Conservation (phyloP, 2,113 vertebrate genomes). For the Chrysemys picta region DNA sequence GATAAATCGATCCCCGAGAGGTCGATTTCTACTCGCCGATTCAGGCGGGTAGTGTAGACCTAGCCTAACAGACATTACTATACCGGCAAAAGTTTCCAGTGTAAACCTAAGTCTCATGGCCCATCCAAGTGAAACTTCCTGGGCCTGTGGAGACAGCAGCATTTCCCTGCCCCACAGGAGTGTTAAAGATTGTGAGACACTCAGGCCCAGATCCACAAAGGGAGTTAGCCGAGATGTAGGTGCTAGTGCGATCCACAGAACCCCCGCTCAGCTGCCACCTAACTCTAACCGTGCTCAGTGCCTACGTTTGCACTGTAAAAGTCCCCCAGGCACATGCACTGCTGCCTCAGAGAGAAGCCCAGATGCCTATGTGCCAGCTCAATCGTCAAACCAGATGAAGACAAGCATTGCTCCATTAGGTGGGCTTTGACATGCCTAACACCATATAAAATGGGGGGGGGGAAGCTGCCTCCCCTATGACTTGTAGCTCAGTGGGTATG, state of each 20-base stretch:
- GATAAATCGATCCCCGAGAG: too few species aligned
- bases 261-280: not conserved
- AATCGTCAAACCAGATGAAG: not conserved
- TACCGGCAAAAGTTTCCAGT: not conserved
- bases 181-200: not conserved
- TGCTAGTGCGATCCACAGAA: not conserved
- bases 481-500: not conserved
- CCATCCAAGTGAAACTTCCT: not conserved
- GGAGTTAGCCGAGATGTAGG: not conserved
- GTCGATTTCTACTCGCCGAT: too few species aligned
- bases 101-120: not conserved
- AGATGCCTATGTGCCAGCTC: not conserved
- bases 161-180: not conserved
- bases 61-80: not conserved
- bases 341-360: not conserved
- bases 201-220: too few species aligned
- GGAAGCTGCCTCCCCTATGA: not conserved
- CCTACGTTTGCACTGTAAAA: not conserved
- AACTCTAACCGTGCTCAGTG: too few species aligned
- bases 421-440: not conserved
- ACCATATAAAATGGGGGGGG: fast-evolving
- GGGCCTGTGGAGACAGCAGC: not conserved
- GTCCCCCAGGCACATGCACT: not conserved
- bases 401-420: not conserved
- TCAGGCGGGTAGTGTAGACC: too few species aligned